These are phyloP conservation scores for Vireo altiloquus DNA, from an alignment of 2,113 vertebrate species.

Conservation along the genomic window DNA sequence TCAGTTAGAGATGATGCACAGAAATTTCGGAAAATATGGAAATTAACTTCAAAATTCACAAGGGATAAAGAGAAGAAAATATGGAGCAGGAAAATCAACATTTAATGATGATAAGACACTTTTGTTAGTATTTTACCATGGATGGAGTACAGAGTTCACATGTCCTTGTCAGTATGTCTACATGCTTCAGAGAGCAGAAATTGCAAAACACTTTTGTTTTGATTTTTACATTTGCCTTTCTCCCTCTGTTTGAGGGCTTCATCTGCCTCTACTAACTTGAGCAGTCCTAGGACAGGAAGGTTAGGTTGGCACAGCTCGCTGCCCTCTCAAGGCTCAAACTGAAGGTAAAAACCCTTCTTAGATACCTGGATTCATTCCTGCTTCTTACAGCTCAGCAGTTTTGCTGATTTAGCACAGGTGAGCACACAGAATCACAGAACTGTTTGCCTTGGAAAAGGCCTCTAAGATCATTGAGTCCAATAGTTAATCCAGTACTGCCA, in stretches of 20 bases:
- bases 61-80: background rate
- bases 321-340: background rate
- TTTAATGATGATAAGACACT: background rate
- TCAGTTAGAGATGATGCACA: background rate
- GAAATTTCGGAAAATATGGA: background rate
- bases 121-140: background rate
- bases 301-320: background rate
- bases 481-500: background rate
- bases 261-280: background rate
- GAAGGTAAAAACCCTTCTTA: background rate
- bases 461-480: background rate
- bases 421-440: background rate
- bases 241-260: background rate
- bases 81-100: background rate
- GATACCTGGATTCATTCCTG: background rate
- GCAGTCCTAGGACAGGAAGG: background rate
- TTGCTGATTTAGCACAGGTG: background rate
- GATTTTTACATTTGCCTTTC: background rate
- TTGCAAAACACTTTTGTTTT: background rate
- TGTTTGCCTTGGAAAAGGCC: background rate
- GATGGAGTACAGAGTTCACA: background rate
- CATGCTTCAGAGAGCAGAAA: constrained; percentile 1
- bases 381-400: background rate
- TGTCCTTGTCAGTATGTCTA: background rate
- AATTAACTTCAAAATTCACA: background rate